Conservation (phyloP, 2,113 vertebrate genomes). For the Gnathonemus longibarbis region DNA sequence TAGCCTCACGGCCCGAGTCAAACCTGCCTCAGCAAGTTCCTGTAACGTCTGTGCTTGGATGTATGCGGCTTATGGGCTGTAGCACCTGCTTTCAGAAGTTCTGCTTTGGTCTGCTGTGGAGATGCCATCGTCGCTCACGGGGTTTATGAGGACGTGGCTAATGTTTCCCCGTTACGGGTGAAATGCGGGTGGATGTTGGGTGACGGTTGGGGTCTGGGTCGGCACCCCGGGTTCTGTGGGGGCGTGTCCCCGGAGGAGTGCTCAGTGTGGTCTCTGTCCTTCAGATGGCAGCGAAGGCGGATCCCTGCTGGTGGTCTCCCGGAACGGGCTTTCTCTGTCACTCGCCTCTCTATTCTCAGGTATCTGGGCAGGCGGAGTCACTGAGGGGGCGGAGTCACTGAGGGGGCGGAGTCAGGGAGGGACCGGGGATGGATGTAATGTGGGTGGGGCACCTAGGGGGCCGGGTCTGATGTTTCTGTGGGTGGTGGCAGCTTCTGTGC, state of each 20-base stretch:
- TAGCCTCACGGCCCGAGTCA: neutral
- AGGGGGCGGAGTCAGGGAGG: neutral
- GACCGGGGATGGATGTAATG: neutral
- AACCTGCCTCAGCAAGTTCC: neutral
- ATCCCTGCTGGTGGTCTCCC: constrained; percentile 84
- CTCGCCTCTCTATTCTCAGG: constrained; percentile 91
- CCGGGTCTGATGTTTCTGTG: constrained; percentile 21
- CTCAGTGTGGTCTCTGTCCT: constrained; percentile 66
- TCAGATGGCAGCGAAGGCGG: constrained; percentile 87
- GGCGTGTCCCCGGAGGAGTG: constrained; percentile 29
- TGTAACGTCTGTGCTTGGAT: neutral
- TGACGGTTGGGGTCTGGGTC: neutral
- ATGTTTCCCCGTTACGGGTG: neutral
- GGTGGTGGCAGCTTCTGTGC: constrained; percentile 25
- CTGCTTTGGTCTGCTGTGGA: neutral
- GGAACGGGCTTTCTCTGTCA: constrained; percentile 81
- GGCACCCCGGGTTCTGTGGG: neutral
- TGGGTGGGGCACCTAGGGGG: constrained; percentile 22
- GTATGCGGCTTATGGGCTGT: neutral
- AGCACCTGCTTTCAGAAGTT: neutral
- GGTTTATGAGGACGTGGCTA: neutral
- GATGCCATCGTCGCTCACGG: neutral
- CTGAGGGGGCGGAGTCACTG: neutral
- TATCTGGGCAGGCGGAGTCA: constrained; percentile 52
- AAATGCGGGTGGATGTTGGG: neutral